phyloP scores from a whole-genome alignment of 1,140 invertebrate species.

The Gryllus bimaculatus region DNA sequence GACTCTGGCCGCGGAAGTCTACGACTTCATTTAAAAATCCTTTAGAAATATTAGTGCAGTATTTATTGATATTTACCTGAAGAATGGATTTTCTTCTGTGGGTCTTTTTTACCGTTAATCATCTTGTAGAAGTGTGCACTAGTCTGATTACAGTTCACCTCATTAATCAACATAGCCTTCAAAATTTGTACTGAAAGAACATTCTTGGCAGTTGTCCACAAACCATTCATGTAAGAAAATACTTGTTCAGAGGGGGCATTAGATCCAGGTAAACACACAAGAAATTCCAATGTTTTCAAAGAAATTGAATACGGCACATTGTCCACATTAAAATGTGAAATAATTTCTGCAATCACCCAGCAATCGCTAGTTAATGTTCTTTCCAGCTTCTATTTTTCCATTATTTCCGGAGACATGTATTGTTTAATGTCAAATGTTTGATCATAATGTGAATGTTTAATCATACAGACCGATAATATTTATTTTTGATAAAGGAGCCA shows the following conservation, averaged over 20 bases:
- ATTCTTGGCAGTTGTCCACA: background rate
- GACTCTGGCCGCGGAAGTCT: no score
- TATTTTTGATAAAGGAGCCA: background rate
- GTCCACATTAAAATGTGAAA: background rate
- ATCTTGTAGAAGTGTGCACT: constrained; percentile 29
- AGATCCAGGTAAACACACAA: background rate
- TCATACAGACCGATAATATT: background rate
- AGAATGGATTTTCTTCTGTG: constrained; percentile 9
- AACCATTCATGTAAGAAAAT: background rate
- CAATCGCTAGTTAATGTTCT: background rate
- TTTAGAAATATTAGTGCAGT: no score
- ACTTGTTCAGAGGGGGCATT: background rate
- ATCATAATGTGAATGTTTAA: no score
- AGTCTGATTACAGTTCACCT: constrained; percentile 38
- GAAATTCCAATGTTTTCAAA: constrained; percentile 16
- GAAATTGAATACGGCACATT: background rate
- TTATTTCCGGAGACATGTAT: background rate
- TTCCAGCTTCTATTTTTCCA: background rate
- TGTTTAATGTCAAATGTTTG: no score
- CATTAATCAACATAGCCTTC: constrained; percentile 19
- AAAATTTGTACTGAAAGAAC: background rate
- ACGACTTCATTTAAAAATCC: no score
- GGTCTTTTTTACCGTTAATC: background rate
- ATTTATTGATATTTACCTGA: background rate
- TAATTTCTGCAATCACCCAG: background rate